Percentiles rank a stretch among this genome's conserved stretches.
These are phyloP conservation scores for Denticeps clupeoides DNA, from an alignment of 2,797 vertebrate genomes.

Conservation along the genomic window DNA sequence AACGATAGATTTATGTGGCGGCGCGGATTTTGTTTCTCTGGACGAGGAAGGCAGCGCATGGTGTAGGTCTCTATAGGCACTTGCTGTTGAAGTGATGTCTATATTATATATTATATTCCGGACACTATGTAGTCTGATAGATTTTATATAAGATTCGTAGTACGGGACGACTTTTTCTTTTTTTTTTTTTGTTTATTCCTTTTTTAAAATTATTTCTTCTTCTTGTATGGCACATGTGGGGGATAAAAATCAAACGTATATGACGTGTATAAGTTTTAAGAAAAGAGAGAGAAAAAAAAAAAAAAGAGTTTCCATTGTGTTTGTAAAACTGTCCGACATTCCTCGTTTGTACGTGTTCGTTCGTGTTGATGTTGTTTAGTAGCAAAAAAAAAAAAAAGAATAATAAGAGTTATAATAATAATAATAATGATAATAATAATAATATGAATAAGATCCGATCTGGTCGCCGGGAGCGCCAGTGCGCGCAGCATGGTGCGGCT, in stretches of 20 bases:
- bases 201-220: too few species aligned
- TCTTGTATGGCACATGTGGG: constrained; percentile 82
- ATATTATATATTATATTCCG: constrained; percentile 98
- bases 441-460: too few species aligned
- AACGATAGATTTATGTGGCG: constrained; percentile 59
- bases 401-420: too few species aligned
- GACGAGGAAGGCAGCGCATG: constrained; percentile 77
- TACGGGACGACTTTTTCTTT: constrained; percentile 89
- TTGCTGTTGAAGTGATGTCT: constrained; percentile 97
- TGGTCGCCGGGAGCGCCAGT: too few species aligned
- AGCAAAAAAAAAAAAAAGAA: too few species aligned
- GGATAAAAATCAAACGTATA: constrained; percentile 66
- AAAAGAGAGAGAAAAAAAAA: too few species aligned
- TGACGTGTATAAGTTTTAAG: constrained; percentile 72
- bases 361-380: constrained; percentile 99
- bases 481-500: constrained; percentile 97
- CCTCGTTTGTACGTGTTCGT: constrained; percentile 99
- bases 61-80: constrained; percentile 87
- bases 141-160: constrained; percentile 99
- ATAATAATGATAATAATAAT: too few species aligned
- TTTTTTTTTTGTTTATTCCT: too few species aligned
- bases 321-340: constrained; percentile 97
- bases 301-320: constrained; percentile 85
- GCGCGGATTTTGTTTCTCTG: constrained; percentile 69
- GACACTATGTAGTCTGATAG: constrained; percentile 99